Evolutionary conservation across 2,888 invertebrate species (phyloP).

Genomic region (Malacosoma neustria): DNA sequence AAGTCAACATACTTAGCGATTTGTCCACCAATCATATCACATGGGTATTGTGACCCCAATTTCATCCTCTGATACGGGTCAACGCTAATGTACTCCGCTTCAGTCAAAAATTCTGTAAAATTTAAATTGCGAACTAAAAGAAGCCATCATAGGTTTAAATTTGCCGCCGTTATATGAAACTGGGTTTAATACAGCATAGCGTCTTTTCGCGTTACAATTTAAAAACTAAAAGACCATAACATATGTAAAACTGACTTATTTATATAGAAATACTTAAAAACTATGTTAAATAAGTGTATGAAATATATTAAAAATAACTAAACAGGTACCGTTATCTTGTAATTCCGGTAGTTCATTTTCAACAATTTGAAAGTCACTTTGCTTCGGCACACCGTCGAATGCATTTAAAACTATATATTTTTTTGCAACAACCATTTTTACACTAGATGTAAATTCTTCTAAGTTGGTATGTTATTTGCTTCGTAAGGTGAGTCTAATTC

Average conservation of each 20-base stretch:
- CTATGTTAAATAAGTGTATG: too few species aligned
- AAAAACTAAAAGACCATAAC: too few species aligned
- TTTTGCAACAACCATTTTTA: conserved; percentile 67
- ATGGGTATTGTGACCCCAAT: conserved; percentile 47
- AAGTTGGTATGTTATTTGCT: too few species aligned
- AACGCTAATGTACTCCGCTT: conserved; percentile 80
- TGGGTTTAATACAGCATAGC: too few species aligned
- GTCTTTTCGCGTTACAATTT: too few species aligned
- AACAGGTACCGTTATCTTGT: conserved; percentile 75
- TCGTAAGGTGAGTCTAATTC: too few species aligned
- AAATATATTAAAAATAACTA: not conserved
- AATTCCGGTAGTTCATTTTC: conserved; percentile 77
- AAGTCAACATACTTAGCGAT: conserved; percentile 72
- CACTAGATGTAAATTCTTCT: too few species aligned
- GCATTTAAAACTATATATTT: conserved; percentile 73
- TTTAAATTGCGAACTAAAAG: too few species aligned
- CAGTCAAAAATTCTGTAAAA: conserved; percentile 76
- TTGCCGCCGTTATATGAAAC: too few species aligned
- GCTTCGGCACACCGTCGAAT: conserved; percentile 77
- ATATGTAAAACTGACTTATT: too few species aligned
- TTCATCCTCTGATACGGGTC: conserved; percentile 77
- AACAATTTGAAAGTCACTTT: conserved; percentile 73
- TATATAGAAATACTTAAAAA: too few species aligned
- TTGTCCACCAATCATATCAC: conserved; percentile 81
- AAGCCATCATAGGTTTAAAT: too few species aligned